Conservation (phyloP, 2,888 invertebrate species). For the Marronus borbonicus region DNA sequence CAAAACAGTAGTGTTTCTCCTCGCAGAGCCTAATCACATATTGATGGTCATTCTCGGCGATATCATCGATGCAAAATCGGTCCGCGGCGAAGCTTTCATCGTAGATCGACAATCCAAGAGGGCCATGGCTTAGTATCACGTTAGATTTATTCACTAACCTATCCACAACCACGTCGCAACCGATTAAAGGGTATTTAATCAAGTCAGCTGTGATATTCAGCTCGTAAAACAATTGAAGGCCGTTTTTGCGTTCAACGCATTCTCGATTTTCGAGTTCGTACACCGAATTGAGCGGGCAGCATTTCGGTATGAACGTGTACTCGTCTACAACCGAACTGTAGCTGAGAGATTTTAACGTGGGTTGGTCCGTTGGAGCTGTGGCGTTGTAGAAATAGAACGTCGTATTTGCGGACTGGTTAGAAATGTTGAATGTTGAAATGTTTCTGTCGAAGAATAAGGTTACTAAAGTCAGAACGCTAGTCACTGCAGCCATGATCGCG, state of each 20-base stretch:
- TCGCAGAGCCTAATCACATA: slow-evolving; percentile 17
- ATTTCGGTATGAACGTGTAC: slow-evolving; percentile 15
- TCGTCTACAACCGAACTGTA: neutral
- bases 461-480: slow-evolving; percentile 18
- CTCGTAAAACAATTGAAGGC: neutral
- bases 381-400: slow-evolving; percentile 1
- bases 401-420: neutral
- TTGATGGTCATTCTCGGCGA: neutral
- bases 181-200: neutral
- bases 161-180: slow-evolving; percentile 9
- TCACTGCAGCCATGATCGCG: neutral
- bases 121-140: neutral
- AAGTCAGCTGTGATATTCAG: neutral
- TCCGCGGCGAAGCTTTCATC: neutral
- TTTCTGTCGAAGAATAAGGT: slow-evolving; percentile 5
- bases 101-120: neutral
- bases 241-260: neutral
- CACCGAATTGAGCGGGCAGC: neutral
- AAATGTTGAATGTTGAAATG: neutral
- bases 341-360: neutral
- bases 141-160: neutral
- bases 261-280: slow-evolving; percentile 19
- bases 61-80: slow-evolving; percentile 13
- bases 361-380: no score
- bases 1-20: slow-evolving; percentile 21